phyloP scores from a whole-genome alignment of 2,888 invertebrate species.

The Sthenelais limicola region DNA sequence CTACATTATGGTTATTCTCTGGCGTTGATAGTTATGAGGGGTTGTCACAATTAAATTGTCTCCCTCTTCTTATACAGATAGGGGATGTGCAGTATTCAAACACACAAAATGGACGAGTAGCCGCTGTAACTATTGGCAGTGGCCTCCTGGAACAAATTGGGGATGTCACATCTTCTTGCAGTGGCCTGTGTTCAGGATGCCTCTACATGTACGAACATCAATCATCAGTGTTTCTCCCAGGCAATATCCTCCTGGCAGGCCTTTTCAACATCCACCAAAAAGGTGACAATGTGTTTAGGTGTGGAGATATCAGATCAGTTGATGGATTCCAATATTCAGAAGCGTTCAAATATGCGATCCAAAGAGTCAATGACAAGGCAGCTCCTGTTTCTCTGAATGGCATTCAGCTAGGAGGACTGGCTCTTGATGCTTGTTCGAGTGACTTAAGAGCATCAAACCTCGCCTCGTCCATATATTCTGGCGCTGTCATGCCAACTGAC shows the following conservation, averaged over 20 bases:
- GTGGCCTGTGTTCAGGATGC: conserved; percentile 61
- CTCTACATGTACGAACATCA: conserved; percentile 61
- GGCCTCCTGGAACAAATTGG: not conserved
- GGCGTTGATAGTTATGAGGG: too few relatives aligned
- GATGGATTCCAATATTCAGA: conserved; percentile 66
- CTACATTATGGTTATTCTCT: too few relatives aligned
- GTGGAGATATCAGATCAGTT: conserved; percentile 49
- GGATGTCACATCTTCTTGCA: conserved; percentile 51
- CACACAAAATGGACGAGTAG: not conserved
- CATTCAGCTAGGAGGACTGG: conserved; percentile 61
- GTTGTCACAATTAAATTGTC: too few relatives aligned
- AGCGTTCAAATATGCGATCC: conserved; percentile 60
- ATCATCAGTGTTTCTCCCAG: conserved; percentile 56
- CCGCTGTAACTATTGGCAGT: conserved; percentile 5
- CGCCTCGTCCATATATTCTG: conserved; percentile 52
- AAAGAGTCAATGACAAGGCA: conserved; percentile 57
- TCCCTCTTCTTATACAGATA: not conserved
- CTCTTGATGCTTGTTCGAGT: conserved; percentile 65
- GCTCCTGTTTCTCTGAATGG: conserved; percentile 53
- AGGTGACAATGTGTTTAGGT: conserved; percentile 58
- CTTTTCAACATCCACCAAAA: conserved; percentile 62
- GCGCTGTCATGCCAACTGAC: conserved; percentile 1
- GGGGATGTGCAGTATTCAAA: conserved; percentile 8
- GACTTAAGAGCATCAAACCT: conserved; percentile 57
- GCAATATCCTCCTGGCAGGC: conserved; percentile 63